Evolutionary conservation across 2,888 invertebrate species (phyloP), one percentile per base, ranked within the genome.

Genomic region (Lithophane socia): DNA sequence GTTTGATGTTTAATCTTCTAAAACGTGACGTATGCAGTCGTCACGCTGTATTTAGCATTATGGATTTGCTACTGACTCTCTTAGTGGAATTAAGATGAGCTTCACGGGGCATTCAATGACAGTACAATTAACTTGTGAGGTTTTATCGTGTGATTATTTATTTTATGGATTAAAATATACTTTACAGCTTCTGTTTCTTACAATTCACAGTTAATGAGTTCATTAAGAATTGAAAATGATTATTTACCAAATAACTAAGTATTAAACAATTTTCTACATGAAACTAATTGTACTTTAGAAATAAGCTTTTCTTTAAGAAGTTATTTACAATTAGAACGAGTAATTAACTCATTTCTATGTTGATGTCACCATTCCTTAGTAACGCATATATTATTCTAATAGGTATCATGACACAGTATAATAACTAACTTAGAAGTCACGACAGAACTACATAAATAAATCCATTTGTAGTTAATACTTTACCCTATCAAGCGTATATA

Each of bases 1-100:
- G 76, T 85, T 82, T 73, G 73, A 79, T 68, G 74, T 68, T 74
- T 77, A 69, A 68, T 73, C 63, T 82, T 73, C 58, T 71, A 61
- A 79, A 75, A 72, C 65, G 72, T 70, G 82, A 77, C 73, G 77
- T 74, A 66, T 68, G 58, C 60, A 63, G 56, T 69, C 58, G 75
- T 72, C 74, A 77, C 58, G 61, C 60, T 66, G n/a, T 60, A 80
- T 76, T 77, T 73, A 66, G 24, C 60, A 64, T 58, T 70, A 77
- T 76, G 73, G 79, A 73, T 73, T 76, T 73, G 75, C 82, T 80
- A 77, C 79, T 52, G 83, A 47, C 64, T 71, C 67, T 67, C 37
- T 77, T 29, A 76, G 66, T 61, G 29, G 37, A 76, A 37, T 80
- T 49, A 64, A 71, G 54, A 66, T 29, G 42, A 69, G 24, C 58